Base-by-base conservation (phyloP, 2,113 vertebrate species). In the Struthidea cinerea region DNA sequence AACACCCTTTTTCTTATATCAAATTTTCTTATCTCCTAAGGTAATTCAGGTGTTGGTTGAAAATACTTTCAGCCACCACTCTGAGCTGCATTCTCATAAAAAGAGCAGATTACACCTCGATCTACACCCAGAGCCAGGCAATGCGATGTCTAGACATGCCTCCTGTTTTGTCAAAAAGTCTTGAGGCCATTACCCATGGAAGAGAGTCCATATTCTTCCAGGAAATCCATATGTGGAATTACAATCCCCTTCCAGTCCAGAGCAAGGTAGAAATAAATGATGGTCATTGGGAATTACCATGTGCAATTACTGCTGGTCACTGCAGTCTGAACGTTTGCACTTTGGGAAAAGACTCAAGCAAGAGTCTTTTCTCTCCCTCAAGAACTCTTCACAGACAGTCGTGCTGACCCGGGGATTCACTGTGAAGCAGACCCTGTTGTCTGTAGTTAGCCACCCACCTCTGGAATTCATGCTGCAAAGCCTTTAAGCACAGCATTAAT, bases 81-180 rank as follows among this genome's bases (percentile, higher is more conserved):
- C 21, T 32, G 24, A 79, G 27, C n/a, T 50, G 3, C 16, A 13
- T 30, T 32, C 6, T 59, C 26, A 57, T 11, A 63, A 89, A 27
- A 7, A 28, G 6, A 73, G 28, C 12, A 63, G 19, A 46, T 32
- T 39, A 20, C 16, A 50, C 16, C n/a, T 28, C 71, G 53, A 22
- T 52, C n/a, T 41, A 28, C 0, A 0, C 19, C 39, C 46, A 65
- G 69, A 78, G 26, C 7, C 41, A 33, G 55, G 69, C 20, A 49
- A 60, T 18, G 2, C 0, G 0, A 24, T 35, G 14, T 61, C 9
- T 37, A 55, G 59, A 28, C 16, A 12, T 30, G 33, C 26, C 11
- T 6, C 16, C 10, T 39, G 7, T 74, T 87, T 57, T 78, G 37
- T 78, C 17, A 77, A 13, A 50, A 26, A 44, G 3, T 75, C 33